phyloP scores from a whole-genome alignment of 1,140 invertebrate genomes.

The Bicyclus anynana region DNA sequence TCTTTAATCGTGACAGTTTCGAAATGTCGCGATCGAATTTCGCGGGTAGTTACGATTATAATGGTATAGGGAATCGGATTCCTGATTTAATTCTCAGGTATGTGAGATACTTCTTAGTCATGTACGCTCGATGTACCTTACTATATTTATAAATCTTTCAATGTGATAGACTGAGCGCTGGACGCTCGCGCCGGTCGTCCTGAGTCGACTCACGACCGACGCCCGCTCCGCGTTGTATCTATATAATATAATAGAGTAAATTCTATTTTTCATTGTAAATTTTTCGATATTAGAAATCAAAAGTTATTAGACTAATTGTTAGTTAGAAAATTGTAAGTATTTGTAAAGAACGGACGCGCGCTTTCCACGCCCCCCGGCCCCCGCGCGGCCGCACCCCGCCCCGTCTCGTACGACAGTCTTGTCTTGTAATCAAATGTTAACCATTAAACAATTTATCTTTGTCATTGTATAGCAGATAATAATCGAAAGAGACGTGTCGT shows the following conservation, averaged over 20 bases:
- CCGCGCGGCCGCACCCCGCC: constrained; percentile 47
- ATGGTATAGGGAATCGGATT: too few species aligned
- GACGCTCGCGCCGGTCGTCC: constrained; percentile 58
- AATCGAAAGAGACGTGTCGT: constrained; percentile 53
- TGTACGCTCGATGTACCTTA: constrained; percentile 41
- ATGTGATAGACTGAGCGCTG: constrained; percentile 70
- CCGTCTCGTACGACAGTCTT: constrained; percentile 61
- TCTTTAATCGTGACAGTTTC: too few species aligned
- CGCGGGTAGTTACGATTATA: too few species aligned
- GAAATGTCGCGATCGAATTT: too few species aligned
- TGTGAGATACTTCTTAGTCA: constrained; percentile 20
- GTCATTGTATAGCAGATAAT: constrained; percentile 61
- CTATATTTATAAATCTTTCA: constrained; percentile 66
- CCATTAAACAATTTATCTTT: constrained; percentile 62
- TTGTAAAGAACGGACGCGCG: constrained; percentile 58
- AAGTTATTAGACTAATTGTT: constrained; percentile 64
- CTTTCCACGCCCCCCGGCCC: constrained; percentile 56
- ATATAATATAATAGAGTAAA: constrained; percentile 75
- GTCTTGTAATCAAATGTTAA: constrained; percentile 69
- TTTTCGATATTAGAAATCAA: constrained; percentile 72
- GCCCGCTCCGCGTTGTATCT: constrained; percentile 42
- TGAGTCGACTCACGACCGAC: constrained; percentile 62
- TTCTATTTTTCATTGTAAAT: constrained; percentile 77
- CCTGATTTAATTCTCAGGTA: constrained; percentile 37
- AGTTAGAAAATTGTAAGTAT: constrained; percentile 73